Base-by-base conservation (phyloP, 2,113 vertebrate genomes). In the Apodemus speciosus region DNA sequence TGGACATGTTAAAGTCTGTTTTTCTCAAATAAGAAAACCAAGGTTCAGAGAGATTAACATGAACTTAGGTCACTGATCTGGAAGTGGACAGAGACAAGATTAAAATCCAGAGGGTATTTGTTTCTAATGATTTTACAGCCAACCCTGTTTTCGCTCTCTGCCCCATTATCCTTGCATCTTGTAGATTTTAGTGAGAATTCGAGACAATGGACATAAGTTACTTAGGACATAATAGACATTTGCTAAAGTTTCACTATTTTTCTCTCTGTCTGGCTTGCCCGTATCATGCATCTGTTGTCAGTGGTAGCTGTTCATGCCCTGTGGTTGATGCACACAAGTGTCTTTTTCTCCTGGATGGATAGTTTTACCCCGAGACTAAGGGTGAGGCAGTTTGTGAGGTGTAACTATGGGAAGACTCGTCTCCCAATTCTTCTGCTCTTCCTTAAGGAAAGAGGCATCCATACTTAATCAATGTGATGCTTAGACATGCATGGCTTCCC, bases 1-100 rank as follows among this genome's bases (percentile, higher is more conserved):
- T 53, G 85, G 43, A 69, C 87, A 79, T 72, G 83, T 92, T 91
- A 86, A 71, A 84, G 38, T 2, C 40, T 64, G 25, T 94, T 92
- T 94, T 93, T 92, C 66, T 53, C 49, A 92, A 56, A 66, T 64
- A 30, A 91, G 73, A 86, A 95, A 95, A 94, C 11, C 23, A 23
- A 94, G 69, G 53, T 30, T 86, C 56, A 60, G 60, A 81, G 30
- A 95, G 25, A 88, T 85, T 71, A 43, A 72, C 51, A 51, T 88
- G 60, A 72, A 8, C 11, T 92, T 89, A 53, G 51, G 51, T 93
- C 53, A 68, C 18, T 83, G 46, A 92, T 11, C 49, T 73, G 73
- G 73, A 93, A 93, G 89, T 56, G 13, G 11, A 30, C 71, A 85
- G 71, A 88, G 15, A 49, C 10, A 58, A 56, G 9, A 80, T 51